Evolutionary conservation across 2,888 invertebrate species (phyloP).

Genomic region (Eristalis tenax): DNA sequence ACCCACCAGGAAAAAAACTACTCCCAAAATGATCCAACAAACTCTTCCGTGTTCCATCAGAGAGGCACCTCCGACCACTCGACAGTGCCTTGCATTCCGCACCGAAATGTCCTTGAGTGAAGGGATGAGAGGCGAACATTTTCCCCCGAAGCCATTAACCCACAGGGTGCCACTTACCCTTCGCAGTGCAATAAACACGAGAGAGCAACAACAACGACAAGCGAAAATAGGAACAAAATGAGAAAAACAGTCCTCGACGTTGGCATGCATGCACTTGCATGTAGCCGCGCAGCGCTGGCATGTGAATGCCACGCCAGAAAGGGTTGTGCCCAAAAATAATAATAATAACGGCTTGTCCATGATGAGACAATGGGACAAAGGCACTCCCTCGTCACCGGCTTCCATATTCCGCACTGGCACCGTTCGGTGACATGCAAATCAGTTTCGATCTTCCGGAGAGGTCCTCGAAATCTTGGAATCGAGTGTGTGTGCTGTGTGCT

Average conservation of each 20-base stretch:
- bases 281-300: slow-evolving; percentile 16
- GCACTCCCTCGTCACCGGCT: slow-evolving; percentile 17
- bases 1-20: too few species aligned
- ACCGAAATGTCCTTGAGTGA: slow-evolving; percentile 67
- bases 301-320: slow-evolving; percentile 45
- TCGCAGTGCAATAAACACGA: slow-evolving; percentile 61
- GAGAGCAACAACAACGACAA: not conserved
- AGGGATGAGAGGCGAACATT: slow-evolving; percentile 19
- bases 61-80: slow-evolving; percentile 49
- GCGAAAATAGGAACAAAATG: too few species aligned
- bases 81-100: slow-evolving; percentile 27
- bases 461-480: not conserved
- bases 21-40: slow-evolving; percentile 41
- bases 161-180: slow-evolving; percentile 69
- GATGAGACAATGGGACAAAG: slow-evolving; percentile 54
- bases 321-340: slow-evolving; percentile 57
- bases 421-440: slow-evolving; percentile 65
- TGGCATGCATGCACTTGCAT: slow-evolving; percentile 38
- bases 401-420: slow-evolving; percentile 44
- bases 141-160: slow-evolving; percentile 66
- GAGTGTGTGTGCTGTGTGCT: not conserved
- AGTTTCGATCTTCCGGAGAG: not conserved
- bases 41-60: slow-evolving; percentile 65
- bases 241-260: not conserved
- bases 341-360: slow-evolving; percentile 62